Evolutionary conservation across 2,113 vertebrate genomes (phyloP).

Genomic region (Thinocorus orbignyianus): DNA sequence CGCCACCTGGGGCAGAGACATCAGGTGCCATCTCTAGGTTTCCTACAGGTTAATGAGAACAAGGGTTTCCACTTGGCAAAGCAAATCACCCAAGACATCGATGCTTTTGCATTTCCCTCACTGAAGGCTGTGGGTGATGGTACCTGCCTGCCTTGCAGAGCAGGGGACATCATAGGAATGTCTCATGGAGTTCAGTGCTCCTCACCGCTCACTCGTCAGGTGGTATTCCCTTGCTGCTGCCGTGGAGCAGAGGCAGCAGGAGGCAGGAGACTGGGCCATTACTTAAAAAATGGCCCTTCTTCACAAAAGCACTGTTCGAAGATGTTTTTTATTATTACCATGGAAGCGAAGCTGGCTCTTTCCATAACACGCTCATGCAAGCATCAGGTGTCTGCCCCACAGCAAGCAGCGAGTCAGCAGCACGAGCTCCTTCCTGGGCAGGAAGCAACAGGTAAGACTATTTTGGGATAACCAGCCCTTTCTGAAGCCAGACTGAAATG

Average conservation of each 20-base stretch:
- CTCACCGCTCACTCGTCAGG: neutral
- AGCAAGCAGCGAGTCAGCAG: neutral
- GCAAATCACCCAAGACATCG: neutral
- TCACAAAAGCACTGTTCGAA: neutral
- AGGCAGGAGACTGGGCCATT: neutral
- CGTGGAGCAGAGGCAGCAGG: neutral
- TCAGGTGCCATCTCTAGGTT: neutral
- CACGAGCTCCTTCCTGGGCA: neutral
- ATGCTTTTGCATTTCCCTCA: neutral
- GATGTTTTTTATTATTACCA: neutral
- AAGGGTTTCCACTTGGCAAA: neutral
- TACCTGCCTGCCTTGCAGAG: rapidly evolving
- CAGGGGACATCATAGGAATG: neutral
- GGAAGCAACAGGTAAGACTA: neutral
- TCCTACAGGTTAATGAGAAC: neutral
- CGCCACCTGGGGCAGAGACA: neutral
- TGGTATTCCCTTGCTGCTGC: neutral
- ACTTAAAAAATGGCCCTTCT: neutral
- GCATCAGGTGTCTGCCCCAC: neutral
- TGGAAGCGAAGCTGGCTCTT: neutral
- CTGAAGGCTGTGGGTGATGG: rapidly evolving
- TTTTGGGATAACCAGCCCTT: neutral
- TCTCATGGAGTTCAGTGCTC: neutral
- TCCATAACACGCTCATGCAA: neutral
- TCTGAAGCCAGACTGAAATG: neutral